Base-by-base conservation (phyloP, 1,140 invertebrate species). In the Chymomyza costata region DNA sequence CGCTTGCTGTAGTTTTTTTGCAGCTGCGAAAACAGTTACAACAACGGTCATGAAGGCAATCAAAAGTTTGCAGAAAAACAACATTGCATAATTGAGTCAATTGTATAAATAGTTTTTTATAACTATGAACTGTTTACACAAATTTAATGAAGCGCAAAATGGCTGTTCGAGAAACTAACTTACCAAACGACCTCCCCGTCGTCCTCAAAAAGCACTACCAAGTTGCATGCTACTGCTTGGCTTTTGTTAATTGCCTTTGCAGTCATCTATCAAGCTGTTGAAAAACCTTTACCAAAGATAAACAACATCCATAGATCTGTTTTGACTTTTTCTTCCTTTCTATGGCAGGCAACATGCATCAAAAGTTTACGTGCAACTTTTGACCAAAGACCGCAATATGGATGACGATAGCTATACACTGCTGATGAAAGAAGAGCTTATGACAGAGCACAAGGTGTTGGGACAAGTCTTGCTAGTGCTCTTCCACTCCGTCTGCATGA, bases 91-190 rank as follows among this genome's bases (percentile, higher is more conserved):
- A 76, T 76, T 76, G 70, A 71, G 47, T 49, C 35, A 49, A n/a
- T n/a, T n/a, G n/a, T n/a, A 62, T 76, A 52, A 71, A 51, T 37
- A 34, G 30, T 55, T 46, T 52, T 31, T 45, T 45, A 16, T 43
- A 41, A 18, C 39, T 49, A 45, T 48, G n/a, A n/a, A n/a, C 31
- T 34, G 5, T 34, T 6, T 34, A 34, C 51, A 5, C 45, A 49
- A 43, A 67, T 54, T 62, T 80, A 78, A 80, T 78, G 73, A 80
- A 78, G 73, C 73, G 67, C 41, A 62, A 78, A 78, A 80, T 80
- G 51, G 46, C 37, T 38, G 14, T 52, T 43, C 52, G 66, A 71
- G 52, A 76, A 48, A 58, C 5, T 6, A 28, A 28, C 5, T 28
- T 28, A n/a, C 25, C 10, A 28, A 28, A 28, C 5, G 5, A 10